Evolutionary conservation across 2,113 vertebrate species (phyloP).

Genomic region (Cranoglanis bouderius): DNA sequence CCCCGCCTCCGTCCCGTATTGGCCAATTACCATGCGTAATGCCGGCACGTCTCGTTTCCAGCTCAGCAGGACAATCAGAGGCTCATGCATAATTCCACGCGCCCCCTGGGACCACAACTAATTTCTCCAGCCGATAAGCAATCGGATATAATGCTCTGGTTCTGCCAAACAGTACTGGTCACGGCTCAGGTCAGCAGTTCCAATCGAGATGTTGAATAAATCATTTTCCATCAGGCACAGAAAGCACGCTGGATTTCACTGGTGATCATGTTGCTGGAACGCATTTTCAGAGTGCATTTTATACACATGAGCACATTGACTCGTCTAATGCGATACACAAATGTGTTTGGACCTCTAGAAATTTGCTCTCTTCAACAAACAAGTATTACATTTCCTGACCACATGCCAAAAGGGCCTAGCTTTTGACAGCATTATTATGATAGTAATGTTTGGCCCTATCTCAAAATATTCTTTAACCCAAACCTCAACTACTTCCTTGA

Average conservation of each 20-base stretch:
- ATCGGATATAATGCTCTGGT: constrained; percentile 29
- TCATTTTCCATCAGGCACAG: background rate
- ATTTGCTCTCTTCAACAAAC: background rate
- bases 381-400: background rate
- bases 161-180: constrained; percentile 13
- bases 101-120: background rate
- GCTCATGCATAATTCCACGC: constrained; percentile 41
- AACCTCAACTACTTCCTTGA: background rate
- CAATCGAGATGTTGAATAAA: constrained; percentile 11
- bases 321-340: background rate
- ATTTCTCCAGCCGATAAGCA: constrained; percentile 31
- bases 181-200: constrained; percentile 20
- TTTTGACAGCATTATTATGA: background rate
- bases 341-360: background rate
- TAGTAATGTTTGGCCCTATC: background rate
- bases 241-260: background rate
- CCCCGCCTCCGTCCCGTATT: constrained; percentile 15
- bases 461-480: background rate
- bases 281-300: background rate
- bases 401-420: background rate
- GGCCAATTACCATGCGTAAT: constrained; percentile 40
- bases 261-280: background rate
- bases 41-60: constrained; percentile 22
- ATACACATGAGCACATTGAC: background rate
- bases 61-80: constrained; percentile 28